Percentiles rank a stretch among this genome's conserved stretches.
Conservation (phyloP, 1,140 invertebrate species). For the Sycobia sp. region DNA sequence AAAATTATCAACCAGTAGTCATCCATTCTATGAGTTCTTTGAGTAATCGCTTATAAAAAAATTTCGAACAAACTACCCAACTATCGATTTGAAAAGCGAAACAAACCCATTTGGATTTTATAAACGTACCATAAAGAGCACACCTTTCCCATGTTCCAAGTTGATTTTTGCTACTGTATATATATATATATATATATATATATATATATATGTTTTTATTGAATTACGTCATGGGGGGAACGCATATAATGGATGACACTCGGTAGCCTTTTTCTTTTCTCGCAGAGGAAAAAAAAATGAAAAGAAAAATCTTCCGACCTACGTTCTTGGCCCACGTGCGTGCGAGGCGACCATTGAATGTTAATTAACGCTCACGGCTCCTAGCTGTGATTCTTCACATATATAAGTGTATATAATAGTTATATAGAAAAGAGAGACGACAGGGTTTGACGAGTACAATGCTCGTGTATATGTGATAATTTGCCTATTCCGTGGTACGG, state of each 20-base stretch:
- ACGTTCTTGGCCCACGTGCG: conserved; percentile 28
- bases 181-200: no score
- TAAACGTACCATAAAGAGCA: no score
- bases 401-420: no score
- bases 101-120: no score
- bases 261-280: conserved; percentile 6
- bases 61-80: no score
- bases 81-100: no score
- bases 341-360: conserved; percentile 21
- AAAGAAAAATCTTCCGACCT: conserved; percentile 19
- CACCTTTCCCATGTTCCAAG: no score
- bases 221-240: background rate
- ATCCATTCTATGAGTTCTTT: no score
- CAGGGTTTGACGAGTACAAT: background rate
- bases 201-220: no score
- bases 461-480: background rate
- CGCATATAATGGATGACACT: conserved; percentile 15
- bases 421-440: background rate
- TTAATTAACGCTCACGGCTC: conserved; percentile 22
- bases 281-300: background rate
- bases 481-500: background rate
- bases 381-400: background rate
- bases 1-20: no score
- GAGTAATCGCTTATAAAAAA: no score
- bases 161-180: no score